A percentile compares a stretch with the other conserved stretches of the same genome.
phyloP scores from a whole-genome alignment of 2,113 vertebrate species.

The Holacanthus passer region DNA sequence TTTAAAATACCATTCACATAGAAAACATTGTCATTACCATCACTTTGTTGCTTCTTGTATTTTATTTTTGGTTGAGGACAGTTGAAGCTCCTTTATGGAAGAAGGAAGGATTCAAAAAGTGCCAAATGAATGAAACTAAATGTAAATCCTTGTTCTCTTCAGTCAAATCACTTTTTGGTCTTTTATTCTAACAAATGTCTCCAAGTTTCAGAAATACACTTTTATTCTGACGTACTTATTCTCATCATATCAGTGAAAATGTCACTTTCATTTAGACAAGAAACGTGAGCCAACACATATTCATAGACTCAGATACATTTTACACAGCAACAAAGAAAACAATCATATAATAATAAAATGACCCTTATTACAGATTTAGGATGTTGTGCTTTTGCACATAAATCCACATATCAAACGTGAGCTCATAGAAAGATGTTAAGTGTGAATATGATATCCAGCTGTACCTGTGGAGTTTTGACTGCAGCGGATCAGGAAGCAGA shows the following conservation, averaged over 20 bases:
- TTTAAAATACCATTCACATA: too few species aligned
- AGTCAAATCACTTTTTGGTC: not conserved
- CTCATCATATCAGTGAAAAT: not conserved
- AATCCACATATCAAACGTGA: not conserved
- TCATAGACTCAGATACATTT: not conserved
- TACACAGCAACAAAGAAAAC: too few species aligned
- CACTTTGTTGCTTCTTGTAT: not conserved
- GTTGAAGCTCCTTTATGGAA: not conserved
- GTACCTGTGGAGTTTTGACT: conserved; percentile 50
- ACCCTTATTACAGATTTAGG: not conserved
- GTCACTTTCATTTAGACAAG: not conserved
- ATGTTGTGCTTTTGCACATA: not conserved
- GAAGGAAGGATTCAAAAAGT: too few species aligned
- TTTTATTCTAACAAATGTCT: not conserved
- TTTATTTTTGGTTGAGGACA: too few species aligned
- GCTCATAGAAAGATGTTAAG: not conserved
- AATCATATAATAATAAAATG: not conserved
- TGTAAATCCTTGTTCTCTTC: not conserved
- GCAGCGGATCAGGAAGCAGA: conserved; percentile 39
- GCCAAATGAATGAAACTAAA: too few species aligned
- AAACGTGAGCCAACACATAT: not conserved
- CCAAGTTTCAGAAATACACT: not conserved
- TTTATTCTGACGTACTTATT: not conserved
- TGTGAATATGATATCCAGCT: not conserved
- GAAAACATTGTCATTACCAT: not conserved